A percentile compares a stretch with the other conserved stretches of the same genome.
phyloP scores from a whole-genome alignment of 2,888 invertebrate species.

The Orthosia incerta region DNA sequence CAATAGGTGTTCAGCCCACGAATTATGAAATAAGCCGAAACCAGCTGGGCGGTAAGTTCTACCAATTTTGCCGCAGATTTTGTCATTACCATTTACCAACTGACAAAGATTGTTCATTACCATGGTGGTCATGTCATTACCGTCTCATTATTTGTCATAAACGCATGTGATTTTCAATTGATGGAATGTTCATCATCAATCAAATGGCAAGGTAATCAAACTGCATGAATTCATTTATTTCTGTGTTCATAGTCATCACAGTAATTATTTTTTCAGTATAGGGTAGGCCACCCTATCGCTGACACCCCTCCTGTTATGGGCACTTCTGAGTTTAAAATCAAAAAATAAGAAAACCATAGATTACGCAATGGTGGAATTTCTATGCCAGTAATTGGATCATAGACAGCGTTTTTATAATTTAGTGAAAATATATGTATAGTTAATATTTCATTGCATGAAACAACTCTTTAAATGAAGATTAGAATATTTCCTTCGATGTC shows the following conservation, averaged over 20 bases:
- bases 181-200: conserved; percentile 21
- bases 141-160: conserved; percentile 34
- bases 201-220: conserved; percentile 26
- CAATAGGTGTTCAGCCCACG: conserved; percentile 79
- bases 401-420: too few relatives aligned
- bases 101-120: conserved; percentile 37
- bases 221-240: conserved; percentile 51
- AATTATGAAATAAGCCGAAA: conserved; percentile 87
- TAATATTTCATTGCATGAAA: too few relatives aligned
- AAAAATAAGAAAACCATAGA: too few relatives aligned
- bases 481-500: too few relatives aligned
- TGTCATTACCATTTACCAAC: conserved; percentile 31
- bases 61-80: conserved; percentile 8
- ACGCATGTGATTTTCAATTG: conserved; percentile 39
- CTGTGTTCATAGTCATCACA: neutral
- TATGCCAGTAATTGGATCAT: too few relatives aligned
- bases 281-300: too few relatives aligned
- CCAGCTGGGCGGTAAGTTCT: conserved; percentile 73
- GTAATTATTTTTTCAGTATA: neutral
- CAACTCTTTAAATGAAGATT: too few relatives aligned
- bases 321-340: too few relatives aligned
- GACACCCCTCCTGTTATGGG: too few relatives aligned
- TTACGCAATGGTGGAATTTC: too few relatives aligned
- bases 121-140: conserved; percentile 42
- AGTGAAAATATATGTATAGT: too few relatives aligned